These are phyloP conservation scores for Trisateles emortualis DNA, from an alignment of 2,888 invertebrate species.

Conservation along the genomic window DNA sequence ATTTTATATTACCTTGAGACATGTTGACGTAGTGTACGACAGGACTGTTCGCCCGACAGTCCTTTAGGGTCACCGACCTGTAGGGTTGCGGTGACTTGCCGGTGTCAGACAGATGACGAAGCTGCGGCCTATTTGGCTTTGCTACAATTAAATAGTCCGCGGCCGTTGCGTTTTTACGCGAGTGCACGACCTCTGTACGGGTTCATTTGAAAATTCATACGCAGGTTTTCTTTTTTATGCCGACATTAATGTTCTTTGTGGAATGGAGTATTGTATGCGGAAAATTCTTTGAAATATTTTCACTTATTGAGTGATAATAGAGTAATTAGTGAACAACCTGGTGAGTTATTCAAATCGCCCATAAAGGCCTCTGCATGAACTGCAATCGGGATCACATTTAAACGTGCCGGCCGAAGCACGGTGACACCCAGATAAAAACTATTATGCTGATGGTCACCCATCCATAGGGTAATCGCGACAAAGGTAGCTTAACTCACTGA, in stretches of 20 bases:
- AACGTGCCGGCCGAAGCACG: too few relatives aligned
- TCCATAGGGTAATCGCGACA: too few relatives aligned
- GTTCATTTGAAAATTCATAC: constrained; percentile 28
- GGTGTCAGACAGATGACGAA: constrained; percentile 48
- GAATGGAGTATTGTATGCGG: constrained; percentile 16
- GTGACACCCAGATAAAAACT: too few relatives aligned
- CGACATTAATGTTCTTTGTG: constrained; percentile 7
- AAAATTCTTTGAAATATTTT: not conserved
- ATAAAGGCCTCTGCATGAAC: too few relatives aligned
- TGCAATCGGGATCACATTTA: too few relatives aligned
- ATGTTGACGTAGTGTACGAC: constrained; percentile 39
- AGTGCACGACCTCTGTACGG: constrained; percentile 18
- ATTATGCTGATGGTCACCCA: too few relatives aligned
- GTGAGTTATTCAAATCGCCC: too few relatives aligned
- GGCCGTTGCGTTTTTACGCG: constrained; percentile 17
- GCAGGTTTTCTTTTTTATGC: constrained; percentile 4
- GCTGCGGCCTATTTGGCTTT: constrained; percentile 16
- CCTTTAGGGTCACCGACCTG: constrained; percentile 44
- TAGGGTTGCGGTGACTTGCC: constrained; percentile 53
- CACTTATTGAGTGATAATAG: too few relatives aligned
- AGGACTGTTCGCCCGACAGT: constrained; percentile 42
- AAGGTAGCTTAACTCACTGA: too few relatives aligned
- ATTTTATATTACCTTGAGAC: constrained; percentile 24
- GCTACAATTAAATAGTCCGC: constrained; percentile 31
- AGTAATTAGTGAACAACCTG: too few relatives aligned